phyloP scores from a whole-genome alignment of 2,797 vertebrate species.

The Chelon auratus region DNA sequence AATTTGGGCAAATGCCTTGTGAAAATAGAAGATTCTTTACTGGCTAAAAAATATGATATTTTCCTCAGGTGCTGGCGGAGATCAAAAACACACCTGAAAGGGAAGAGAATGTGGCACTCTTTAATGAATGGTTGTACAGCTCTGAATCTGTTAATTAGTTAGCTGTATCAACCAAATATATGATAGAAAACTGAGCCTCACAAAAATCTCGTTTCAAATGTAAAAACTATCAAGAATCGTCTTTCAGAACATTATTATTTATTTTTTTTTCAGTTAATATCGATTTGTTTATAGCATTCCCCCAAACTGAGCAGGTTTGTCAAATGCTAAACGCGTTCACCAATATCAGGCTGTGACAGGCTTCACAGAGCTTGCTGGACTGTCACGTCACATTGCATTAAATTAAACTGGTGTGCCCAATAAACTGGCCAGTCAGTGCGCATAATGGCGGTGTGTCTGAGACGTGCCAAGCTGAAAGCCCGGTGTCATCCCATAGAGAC shows the following conservation, averaged over 20 bases:
- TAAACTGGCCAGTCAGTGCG: background rate
- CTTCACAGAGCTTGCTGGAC: background rate
- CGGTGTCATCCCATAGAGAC: constrained; percentile 10
- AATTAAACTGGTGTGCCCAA: background rate
- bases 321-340: too few species aligned
- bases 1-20: too few species aligned
- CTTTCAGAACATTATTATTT: background rate
- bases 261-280: background rate
- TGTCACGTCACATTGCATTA: background rate
- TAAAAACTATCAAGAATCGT: background rate
- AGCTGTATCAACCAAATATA: background rate
- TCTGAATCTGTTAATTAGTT: too few species aligned
- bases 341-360: background rate
- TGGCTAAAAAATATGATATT: background rate
- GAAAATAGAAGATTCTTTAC: background rate
- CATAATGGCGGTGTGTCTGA: constrained; percentile 3
- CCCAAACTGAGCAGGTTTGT: background rate
- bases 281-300: background rate
- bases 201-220: background rate
- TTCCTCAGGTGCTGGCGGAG: background rate
- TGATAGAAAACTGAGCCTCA: background rate
- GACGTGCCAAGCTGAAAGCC: constrained; percentile 26
- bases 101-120: background rate
- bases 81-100: constrained; percentile 1
- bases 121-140: background rate